Evolutionary conservation across 2,113 vertebrate species (phyloP).

Genomic region (Labrus mixtus): DNA sequence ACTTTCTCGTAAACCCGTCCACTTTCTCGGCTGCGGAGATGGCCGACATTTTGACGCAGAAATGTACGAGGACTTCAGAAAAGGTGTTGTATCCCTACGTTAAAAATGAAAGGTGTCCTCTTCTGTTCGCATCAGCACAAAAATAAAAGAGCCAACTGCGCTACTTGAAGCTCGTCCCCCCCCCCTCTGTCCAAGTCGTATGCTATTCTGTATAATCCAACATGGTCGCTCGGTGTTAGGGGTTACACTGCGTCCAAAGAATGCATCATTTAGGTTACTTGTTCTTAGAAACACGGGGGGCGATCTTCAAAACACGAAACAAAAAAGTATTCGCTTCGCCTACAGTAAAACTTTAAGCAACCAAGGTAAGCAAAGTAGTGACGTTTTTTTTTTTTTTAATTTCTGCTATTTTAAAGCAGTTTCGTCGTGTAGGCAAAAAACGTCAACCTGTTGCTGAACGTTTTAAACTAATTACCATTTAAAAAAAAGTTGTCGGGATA

Average conservation of each 20-base stretch:
- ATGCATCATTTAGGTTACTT: slow-evolving; percentile 45
- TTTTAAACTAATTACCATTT: slow-evolving; percentile 22
- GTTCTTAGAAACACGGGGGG: slow-evolving; percentile 7
- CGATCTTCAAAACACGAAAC: slow-evolving; percentile 43
- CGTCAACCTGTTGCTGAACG: slow-evolving; percentile 56
- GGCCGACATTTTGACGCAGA: slow-evolving; percentile 88
- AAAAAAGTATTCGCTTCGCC: slow-evolving; percentile 37
- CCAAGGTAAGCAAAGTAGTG: background rate
- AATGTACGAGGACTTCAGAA: slow-evolving; percentile 47
- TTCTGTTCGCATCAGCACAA: slow-evolving; percentile 53
- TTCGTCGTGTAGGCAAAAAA: slow-evolving; percentile 6
- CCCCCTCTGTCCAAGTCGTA: slow-evolving; percentile 2
- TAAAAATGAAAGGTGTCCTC: slow-evolving; percentile 41
- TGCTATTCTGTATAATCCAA: slow-evolving; percentile 64
- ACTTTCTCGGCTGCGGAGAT: slow-evolving; percentile 98
- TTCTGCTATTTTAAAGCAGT: background rate
- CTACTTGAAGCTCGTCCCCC: slow-evolving; percentile 18
- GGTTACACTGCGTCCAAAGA: slow-evolving; percentile 45
- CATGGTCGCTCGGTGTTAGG: slow-evolving; percentile 49
- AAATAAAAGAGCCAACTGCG: slow-evolving; percentile 23
- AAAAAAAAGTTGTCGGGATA: slow-evolving; percentile 36
- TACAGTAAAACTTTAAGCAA: background rate
- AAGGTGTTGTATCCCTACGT: slow-evolving; percentile 29
- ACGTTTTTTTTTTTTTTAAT: background rate
- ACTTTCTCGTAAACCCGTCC: slow-evolving; percentile 98